Evolutionary conservation across 1,140 invertebrate genomes (phyloP), one percentile per base, ranked within the genome.

Genomic region (Kradibia gibbosae): DNA sequence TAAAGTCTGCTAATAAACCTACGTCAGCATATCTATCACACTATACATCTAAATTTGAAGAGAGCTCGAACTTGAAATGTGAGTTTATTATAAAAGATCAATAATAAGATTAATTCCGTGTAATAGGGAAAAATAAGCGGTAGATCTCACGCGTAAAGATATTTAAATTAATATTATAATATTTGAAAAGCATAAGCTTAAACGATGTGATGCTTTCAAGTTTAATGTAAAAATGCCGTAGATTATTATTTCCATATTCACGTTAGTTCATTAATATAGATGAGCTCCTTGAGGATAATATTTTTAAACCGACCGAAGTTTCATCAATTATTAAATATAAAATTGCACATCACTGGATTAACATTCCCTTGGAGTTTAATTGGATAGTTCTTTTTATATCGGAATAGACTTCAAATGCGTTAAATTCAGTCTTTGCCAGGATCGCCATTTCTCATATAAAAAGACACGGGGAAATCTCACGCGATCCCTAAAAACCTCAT

Each of bases 1-100:
- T 62, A 62, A 62, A 28, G 31, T 62, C 60, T 62, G 60, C 31
- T 62, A 62, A 62, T 36, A 62, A 62, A 8, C 60, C 1, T 62
- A 20, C 13, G 31, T 34, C 60, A 62, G 60, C 60, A 20, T 62
- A 36, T 62, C 60, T 34, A 62, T 62, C 60, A 62, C 60, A 36
- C 31, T 62, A 62, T 31, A 62, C 31, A 34, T 62, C 60, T 17
- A 36, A 60, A 62, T 1, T 62, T 62, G 31, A 62, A 62, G 28
- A 36, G 28, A 36, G 31, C 15, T 10, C 10, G 13, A 34, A 17
- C 60, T 62, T 25, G 60, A 62, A 62, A 62, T 25, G 60, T 11
- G 15, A 62, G 57, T 62, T 62, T 62, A 62, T 34, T 34, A 15
- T 1, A 34, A 62, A 62, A 62, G 20, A 34, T 62, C 60, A 62